phyloP scores from a whole-genome alignment of 2,113 vertebrate genomes.

The Cacatua alba region DNA sequence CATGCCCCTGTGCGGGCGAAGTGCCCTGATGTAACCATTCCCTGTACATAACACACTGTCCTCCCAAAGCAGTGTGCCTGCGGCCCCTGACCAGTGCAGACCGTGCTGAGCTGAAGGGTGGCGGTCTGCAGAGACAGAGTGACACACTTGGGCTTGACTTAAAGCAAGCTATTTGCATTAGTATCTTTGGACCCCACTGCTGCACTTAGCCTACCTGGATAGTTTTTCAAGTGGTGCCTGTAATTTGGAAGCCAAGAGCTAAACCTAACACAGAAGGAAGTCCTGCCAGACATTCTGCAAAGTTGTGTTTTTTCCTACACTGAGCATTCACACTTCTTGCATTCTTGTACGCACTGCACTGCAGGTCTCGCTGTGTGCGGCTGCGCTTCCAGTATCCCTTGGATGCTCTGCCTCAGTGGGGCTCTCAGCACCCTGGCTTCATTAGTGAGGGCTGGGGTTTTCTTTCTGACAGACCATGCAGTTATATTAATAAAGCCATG shows the following conservation, averaged over 20 bases:
- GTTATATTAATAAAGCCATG: not conserved
- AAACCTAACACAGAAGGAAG: not conserved
- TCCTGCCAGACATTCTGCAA: not conserved
- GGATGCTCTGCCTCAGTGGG: accelerated
- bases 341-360: not conserved
- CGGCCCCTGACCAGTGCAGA: accelerated
- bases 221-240: not conserved
- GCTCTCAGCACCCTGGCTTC: not conserved
- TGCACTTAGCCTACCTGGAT: not conserved
- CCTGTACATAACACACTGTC: accelerated
- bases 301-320: not conserved
- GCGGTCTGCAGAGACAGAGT: not conserved
- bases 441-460: not conserved
- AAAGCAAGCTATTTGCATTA: not conserved
- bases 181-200: not conserved
- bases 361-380: accelerated
- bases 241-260: not conserved
- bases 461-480: conserved; percentile 1
- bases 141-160: not conserved
- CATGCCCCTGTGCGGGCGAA: not conserved
- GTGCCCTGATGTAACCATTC: not conserved
- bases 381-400: not conserved
- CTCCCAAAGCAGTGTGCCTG: not conserved
- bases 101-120: accelerated
- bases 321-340: not conserved